A percentile compares a stretch with the other conserved stretches of the same genome.
Evolutionary conservation across 2,113 vertebrate species (phyloP).

Genomic region (Pachyramphus minor): DNA sequence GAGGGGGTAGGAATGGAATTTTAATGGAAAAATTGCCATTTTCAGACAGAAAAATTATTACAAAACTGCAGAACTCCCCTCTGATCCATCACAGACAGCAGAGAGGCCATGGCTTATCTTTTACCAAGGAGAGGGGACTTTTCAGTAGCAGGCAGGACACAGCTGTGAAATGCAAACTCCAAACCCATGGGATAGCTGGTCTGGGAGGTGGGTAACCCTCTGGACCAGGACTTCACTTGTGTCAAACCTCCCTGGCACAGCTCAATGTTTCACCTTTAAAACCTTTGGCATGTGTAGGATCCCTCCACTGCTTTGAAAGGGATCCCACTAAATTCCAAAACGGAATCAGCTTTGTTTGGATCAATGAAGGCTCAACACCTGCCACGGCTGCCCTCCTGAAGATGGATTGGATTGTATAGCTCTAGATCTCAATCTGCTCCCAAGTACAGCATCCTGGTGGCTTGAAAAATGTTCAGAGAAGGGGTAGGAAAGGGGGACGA

Average conservation of each 20-base stretch:
- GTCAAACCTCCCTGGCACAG: background rate
- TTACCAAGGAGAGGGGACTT: background rate
- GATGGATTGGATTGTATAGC: background rate
- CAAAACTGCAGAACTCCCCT: background rate
- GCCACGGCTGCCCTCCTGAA: background rate
- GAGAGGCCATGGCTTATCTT: background rate
- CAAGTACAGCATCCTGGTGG: background rate
- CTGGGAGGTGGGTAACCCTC: background rate
- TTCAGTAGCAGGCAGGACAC: background rate
- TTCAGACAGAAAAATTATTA: background rate
- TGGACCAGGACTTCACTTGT: background rate
- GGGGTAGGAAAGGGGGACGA: background rate
- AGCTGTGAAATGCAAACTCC: background rate
- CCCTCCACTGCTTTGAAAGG: background rate
- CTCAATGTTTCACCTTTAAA: background rate
- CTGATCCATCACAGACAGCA: background rate
- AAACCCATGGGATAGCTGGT: background rate
- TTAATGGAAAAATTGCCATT: background rate
- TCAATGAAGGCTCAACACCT: background rate
- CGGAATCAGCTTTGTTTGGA: background rate
- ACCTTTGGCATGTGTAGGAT: background rate
- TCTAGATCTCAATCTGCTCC: background rate
- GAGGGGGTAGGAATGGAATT: background rate
- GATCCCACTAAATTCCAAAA: background rate
- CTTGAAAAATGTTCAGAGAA: background rate